Conservation (phyloP, 2,888 invertebrate genomes). For the Eupithecia subumbrata region DNA sequence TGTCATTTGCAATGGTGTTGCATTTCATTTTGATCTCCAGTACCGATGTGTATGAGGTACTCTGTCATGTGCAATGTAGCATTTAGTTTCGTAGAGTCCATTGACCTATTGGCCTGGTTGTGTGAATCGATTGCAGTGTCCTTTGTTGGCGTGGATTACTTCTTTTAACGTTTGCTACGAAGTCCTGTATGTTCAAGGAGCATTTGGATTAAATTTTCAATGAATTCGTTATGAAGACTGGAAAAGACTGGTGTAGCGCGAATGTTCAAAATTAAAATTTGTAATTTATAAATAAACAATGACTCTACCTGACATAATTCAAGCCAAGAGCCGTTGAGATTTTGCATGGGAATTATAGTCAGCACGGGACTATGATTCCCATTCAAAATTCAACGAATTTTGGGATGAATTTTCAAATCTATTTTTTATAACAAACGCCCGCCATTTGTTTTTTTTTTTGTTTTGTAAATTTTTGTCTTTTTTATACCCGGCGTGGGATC, state of each 20-base stretch:
- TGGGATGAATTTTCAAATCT: background rate
- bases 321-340: background rate
- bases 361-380: too few relatives aligned
- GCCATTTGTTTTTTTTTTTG: background rate
- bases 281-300: background rate
- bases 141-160: conserved; percentile 43
- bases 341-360: too few relatives aligned
- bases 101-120: conserved; percentile 68
- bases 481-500: background rate
- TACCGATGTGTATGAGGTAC: conserved; percentile 1
- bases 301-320: background rate
- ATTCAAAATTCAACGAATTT: background rate
- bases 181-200: conserved; percentile 8
- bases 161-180: conserved; percentile 23
- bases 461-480: too few relatives aligned
- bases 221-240: background rate
- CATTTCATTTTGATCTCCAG: conserved; percentile 5
- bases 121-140: conserved; percentile 65
- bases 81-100: conserved; percentile 42
- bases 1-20: conserved; percentile 11
- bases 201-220: background rate
- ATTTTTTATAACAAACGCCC: too few relatives aligned
- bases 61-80: conserved; percentile 36
- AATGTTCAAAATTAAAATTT: too few relatives aligned
- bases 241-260: background rate